These are phyloP conservation scores for Hoplostethus atlanticus DNA, from an alignment of 2,797 vertebrate species.

Conservation along the genomic window DNA sequence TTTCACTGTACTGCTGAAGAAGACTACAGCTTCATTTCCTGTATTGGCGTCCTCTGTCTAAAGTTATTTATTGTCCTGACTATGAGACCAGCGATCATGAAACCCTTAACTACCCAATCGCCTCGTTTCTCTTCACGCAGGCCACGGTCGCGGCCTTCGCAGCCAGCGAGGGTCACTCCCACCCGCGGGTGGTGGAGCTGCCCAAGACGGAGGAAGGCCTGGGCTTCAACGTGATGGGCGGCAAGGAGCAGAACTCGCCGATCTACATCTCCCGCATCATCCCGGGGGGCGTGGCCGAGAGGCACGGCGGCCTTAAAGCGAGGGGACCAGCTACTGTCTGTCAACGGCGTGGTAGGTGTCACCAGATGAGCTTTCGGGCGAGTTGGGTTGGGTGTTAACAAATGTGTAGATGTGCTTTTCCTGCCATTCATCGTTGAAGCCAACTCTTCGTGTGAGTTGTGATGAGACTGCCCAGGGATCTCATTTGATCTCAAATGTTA, in stretches of 20 bases:
- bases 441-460: not conserved
- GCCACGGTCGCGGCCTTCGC: constrained; percentile 98
- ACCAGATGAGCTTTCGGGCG: too few relatives aligned
- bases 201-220: constrained; percentile 98
- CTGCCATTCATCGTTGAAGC: constrained; percentile 21
- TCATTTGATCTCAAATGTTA: too few relatives aligned
- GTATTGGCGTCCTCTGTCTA: too few relatives aligned
- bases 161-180: constrained; percentile 98
- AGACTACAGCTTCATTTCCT: not conserved
- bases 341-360: constrained; percentile 94
- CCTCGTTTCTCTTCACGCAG: constrained; percentile 69
- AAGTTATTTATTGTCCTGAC: not conserved
- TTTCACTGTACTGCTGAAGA: not conserved
- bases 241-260: constrained; percentile 98
- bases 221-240: constrained; percentile 99
- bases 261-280: constrained; percentile 99
- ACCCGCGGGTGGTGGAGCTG: constrained; percentile 96
- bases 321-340: constrained; percentile 97
- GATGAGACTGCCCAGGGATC: too few relatives aligned
- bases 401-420: too few relatives aligned
- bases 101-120: not conserved
- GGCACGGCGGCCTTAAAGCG: constrained; percentile 97
- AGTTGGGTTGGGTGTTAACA: too few relatives aligned
- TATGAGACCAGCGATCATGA: not conserved
- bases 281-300: constrained; percentile 96